Base-by-base conservation (phyloP, 2,797 vertebrate species). In the Pelochelys cantorii region DNA sequence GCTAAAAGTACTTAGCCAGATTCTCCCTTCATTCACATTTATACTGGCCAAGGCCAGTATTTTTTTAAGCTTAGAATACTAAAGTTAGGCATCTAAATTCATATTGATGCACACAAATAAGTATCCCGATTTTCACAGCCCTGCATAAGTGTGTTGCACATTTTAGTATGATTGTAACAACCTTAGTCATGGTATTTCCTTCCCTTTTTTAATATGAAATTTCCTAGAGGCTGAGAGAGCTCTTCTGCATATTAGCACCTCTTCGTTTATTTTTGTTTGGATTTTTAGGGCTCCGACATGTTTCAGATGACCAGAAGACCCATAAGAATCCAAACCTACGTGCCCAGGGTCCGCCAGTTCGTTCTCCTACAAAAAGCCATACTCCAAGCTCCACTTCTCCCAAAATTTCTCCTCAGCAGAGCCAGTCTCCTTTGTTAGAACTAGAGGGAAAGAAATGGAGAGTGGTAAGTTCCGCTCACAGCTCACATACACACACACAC, bases 391-490 rank as follows among this genome's bases (percentile, higher is more conserved):
- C 97, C 62, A 96, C 97, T 1, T 93, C 98, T 68, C 97, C 97
- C 78, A 96, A 86, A 52, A 95, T 96, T 23, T 87, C 95, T 17
- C 94, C 96, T 0, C 98, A 98, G 29, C 98, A 98, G 96, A 99
- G 98, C 84, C 98, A 97, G 74, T 37, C 96, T 34, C 98, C 99
- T 17, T 92, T 99, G 94, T 96, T 99, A 83, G 98, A 99, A 97
- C 97, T 99, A 94, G 99, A 99, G 93, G 99, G 99, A 83, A 99
- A 99, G 97, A 99, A 99, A 93, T 99, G 99, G 99, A 98, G 98
- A 97, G 99, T 99, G 98, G 99, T 99, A 97, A 68, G 99, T 98
- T 90, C 52, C 7, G 54, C 42, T 74, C 34, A 55, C 83, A 8
- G 54, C 42, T 74, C 34, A 55, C 83, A 81, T 59, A 74, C 5